Percentiles rank a stretch among this genome's conserved stretches.
phyloP scores from a whole-genome alignment of 2,113 vertebrate species.

The Serilophus lunatus region DNA sequence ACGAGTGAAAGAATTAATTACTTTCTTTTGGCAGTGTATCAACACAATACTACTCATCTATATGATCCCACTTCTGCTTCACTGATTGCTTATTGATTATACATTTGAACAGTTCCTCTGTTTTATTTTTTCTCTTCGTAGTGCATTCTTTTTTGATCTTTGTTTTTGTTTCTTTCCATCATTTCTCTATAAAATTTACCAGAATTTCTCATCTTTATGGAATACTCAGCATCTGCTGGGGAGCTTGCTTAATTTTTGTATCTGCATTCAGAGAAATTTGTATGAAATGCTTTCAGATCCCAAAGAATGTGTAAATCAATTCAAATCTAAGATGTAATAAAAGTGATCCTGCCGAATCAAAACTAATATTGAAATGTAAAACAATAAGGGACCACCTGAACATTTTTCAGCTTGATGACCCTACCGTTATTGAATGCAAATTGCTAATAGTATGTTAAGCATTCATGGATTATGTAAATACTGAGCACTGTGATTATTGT shows the following conservation, averaged over 20 bases:
- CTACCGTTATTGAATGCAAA: background rate
- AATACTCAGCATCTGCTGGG: background rate
- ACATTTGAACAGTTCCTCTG: background rate
- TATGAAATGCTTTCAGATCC: background rate
- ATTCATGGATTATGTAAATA: background rate
- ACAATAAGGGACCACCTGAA: background rate
- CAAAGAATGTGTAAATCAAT: background rate
- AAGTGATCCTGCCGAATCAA: background rate
- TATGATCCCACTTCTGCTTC: background rate
- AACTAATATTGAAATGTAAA: background rate
- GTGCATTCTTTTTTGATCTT: background rate
- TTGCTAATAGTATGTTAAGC: background rate
- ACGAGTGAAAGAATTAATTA: conserved; percentile 19
- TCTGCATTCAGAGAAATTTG: background rate
- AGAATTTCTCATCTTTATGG: background rate
- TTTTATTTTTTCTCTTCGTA: background rate
- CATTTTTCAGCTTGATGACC: background rate
- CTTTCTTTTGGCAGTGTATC: background rate
- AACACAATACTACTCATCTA: background rate
- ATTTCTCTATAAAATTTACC: background rate
- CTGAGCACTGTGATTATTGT: background rate
- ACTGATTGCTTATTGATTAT: background rate
- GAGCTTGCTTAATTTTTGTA: background rate
- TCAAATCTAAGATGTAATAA: background rate
- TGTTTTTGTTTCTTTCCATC: background rate